Evolutionary conservation across 1,140 invertebrate genomes (phyloP), one percentile per base, ranked within the genome.

Genomic region (Neodiprion lecontei): DNA sequence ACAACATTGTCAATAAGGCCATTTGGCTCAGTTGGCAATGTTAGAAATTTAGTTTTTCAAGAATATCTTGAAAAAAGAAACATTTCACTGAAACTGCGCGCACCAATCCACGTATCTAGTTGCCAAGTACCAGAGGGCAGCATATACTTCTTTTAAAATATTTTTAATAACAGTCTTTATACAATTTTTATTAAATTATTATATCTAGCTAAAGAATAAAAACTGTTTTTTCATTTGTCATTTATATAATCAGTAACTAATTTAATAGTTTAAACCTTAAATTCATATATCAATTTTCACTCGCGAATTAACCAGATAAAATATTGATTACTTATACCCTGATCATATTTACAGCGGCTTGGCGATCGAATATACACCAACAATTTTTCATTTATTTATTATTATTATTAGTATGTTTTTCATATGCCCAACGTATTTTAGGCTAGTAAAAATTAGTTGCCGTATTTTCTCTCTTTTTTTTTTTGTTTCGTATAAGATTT

Each of bases 161-260:
- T 74, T 84, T 73, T 85, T 82, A 83, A 81, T 86, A 88, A 87
- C 84, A 87, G 82, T 86, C 81, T 87, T 87, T 82, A 85, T 86
- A 88, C 86, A 88, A 80, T 86, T 84, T 86, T 83, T 61, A 61
- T 61, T 86, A 86, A 87, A 85, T 87, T 84, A 84, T 83, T 88
- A 88, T 88, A 83, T 88, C 74, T 83, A 84, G 81, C 81, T 83
- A 83, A 84, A 82, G 78, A 77, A 80, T 85, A 87, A 84, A 81
- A 83, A 81, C 77, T 80, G 74, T 83, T 81, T 78, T 76, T 67
- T 17, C 71, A 17, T 73, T 68, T 72, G 48, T 74, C 72, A 70
- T 74, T 72, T 72, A 74, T 74, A 17, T 69, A 69, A 21, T 69
- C 21, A 69, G 40, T 69, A 49, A 66, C 70, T 53, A 47, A 66